Evolutionary conservation across 2,113 vertebrate genomes (phyloP).

Genomic region (Notothenia coriiceps): DNA sequence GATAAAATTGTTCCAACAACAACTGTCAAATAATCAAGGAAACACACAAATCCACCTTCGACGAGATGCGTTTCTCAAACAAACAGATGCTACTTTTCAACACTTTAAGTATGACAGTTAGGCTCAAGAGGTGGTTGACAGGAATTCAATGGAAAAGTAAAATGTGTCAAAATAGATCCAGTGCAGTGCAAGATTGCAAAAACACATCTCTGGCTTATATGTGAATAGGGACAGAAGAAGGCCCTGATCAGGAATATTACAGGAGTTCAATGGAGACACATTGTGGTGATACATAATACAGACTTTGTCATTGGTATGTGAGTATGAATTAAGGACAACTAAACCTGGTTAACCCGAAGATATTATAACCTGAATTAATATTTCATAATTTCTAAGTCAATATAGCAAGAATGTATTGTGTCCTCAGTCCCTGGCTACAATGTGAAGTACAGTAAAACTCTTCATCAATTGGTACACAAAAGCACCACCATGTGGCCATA

Average conservation of each 20-base stretch:
- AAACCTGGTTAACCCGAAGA: neutral
- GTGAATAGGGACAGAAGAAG: constrained; percentile 18
- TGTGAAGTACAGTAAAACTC: constrained; percentile 22
- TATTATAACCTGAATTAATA: constrained; percentile 6
- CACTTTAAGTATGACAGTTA: constrained; percentile 25
- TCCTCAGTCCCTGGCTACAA: constrained; percentile 8
- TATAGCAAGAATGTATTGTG: neutral
- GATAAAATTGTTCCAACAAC: constrained; percentile 32
- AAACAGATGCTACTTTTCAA: constrained; percentile 65
- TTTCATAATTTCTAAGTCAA: neutral
- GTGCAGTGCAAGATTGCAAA: constrained; percentile 53
- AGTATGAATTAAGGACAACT: neutral
- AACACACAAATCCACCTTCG: constrained; percentile 44
- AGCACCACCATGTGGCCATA: constrained; percentile 74
- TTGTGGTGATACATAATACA: constrained; percentile 26
- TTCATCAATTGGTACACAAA: constrained; percentile 58
- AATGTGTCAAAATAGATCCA: constrained; percentile 63
- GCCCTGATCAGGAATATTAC: constrained; percentile 27
- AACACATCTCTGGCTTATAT: constrained; percentile 56
- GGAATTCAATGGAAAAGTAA: constrained; percentile 60
- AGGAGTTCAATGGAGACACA: constrained; percentile 32
- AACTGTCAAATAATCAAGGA: constrained; percentile 43
- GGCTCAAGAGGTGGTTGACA: constrained; percentile 43
- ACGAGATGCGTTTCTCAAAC: constrained; percentile 26
- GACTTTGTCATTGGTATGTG: neutral